These are phyloP conservation scores for Zoanthus gigantus DNA, from an alignment of 92 coral and sea anemone genomes.

Conservation along the genomic window DNA sequence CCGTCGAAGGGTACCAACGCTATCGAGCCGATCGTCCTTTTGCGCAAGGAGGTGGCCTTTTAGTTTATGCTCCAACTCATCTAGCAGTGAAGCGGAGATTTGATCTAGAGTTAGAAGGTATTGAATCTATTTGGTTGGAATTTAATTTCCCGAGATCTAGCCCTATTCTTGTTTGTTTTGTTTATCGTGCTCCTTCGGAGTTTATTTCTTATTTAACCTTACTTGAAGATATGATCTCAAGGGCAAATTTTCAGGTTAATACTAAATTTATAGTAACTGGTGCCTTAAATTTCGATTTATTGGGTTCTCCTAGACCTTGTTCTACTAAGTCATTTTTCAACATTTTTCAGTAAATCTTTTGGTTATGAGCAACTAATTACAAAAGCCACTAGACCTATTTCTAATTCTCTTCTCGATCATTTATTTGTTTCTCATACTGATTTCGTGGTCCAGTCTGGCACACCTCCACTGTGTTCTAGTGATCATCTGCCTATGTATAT, in stretches of 20 bases:
- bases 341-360: slow-evolving; percentile 4
- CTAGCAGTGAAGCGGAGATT: slow-evolving; percentile 30
- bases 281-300: too few relatives aligned
- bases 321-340: too few relatives aligned
- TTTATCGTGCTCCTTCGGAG: slow-evolving; percentile 36
- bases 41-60: background rate
- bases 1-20: background rate
- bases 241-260: too few relatives aligned
- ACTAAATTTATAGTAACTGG: too few relatives aligned
- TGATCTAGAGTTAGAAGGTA: slow-evolving; percentile 50
- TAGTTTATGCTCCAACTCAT: slow-evolving; percentile 49
- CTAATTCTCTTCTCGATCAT: background rate
- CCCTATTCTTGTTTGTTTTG: slow-evolving; percentile 31
- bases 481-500: too few relatives aligned
- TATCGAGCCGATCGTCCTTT: background rate
- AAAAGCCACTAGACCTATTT: background rate
- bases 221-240: slow-evolving; percentile 34
- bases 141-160: slow-evolving; percentile 39
- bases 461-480: too few relatives aligned
- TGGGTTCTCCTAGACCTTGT: too few relatives aligned
- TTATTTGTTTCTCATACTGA: too few relatives aligned
- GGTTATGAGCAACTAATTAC: slow-evolving; percentile 39
- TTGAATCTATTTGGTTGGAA: slow-evolving; percentile 56
- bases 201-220: background rate
- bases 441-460: too few relatives aligned